Evolutionary conservation across 1,140 invertebrate species (phyloP).

Genomic region (Stegodyphus dumicola): DNA sequence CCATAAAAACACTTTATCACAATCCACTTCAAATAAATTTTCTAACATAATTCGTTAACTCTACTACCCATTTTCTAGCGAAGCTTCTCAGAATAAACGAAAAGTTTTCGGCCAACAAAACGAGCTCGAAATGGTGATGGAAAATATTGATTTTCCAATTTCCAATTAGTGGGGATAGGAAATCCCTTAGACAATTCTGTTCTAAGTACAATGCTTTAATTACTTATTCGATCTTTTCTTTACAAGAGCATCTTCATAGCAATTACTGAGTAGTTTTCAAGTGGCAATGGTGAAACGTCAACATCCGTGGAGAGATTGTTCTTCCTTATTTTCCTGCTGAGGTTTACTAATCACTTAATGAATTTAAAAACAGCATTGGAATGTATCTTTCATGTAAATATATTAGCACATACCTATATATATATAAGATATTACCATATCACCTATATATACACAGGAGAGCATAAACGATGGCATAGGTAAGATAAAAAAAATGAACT

Average conservation of each 20-base stretch:
- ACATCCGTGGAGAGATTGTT: not conserved
- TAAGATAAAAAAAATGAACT: too few species aligned
- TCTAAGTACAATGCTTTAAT: constrained; percentile 58
- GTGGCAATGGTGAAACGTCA: constrained; percentile 23
- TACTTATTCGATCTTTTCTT: constrained; percentile 55
- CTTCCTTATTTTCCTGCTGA: constrained; percentile 12
- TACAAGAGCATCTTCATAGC: constrained; percentile 17
- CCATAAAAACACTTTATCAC: too few species aligned
- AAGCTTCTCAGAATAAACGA: not conserved
- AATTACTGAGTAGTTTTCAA: constrained; percentile 39
- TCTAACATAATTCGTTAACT: too few species aligned
- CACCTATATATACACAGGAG: too few species aligned
- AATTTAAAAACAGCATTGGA: too few species aligned
- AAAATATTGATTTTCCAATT: constrained; percentile 58
- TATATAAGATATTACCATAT: too few species aligned
- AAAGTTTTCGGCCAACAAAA: constrained; percentile 34
- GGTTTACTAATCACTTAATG: not conserved
- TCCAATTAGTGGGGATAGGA: constrained; percentile 57
- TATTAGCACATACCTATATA: too few species aligned
- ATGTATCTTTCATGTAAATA: too few species aligned
- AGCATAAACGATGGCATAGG: too few species aligned
- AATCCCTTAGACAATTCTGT: constrained; percentile 45
- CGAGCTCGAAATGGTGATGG: constrained; percentile 35
- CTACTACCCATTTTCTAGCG: not conserved
- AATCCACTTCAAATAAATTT: too few species aligned